These are phyloP conservation scores for Muntiacus reevesi DNA, from an alignment of 2,113 vertebrate genomes.

Conservation along the genomic window DNA sequence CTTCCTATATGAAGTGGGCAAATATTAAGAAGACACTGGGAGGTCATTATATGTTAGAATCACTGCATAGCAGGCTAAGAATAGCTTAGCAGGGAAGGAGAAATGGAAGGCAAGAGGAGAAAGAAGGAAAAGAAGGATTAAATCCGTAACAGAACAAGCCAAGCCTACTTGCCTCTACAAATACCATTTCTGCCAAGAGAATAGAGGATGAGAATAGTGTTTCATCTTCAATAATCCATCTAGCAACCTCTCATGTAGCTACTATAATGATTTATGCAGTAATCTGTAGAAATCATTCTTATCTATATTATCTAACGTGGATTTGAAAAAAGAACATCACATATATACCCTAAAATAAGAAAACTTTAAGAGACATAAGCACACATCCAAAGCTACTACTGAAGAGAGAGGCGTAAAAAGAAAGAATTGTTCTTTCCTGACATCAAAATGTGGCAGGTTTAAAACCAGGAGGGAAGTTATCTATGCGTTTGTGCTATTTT, in stretches of 20 bases:
- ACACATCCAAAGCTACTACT: not conserved
- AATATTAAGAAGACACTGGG: not conserved
- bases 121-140: not conserved
- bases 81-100: not conserved
- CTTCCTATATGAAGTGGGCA: not conserved
- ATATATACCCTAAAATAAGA: not conserved
- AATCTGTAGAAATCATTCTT: not conserved
- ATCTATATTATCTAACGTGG: not conserved
- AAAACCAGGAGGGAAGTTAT: not conserved
- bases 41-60: not conserved
- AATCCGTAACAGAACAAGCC: not conserved
- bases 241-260: not conserved
- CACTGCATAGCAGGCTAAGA: not conserved
- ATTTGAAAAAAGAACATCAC: not conserved
- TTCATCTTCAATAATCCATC: not conserved
- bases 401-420: not conserved
- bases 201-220: not conserved
- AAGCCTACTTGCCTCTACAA: not conserved
- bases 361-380: not conserved
- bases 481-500: not conserved
- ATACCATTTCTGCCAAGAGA: not conserved
- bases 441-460: not conserved
- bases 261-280: not conserved
- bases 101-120: not conserved
- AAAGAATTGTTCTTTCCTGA: not conserved